Evolutionary conservation across 2,113 vertebrate species (phyloP).

Genomic region (Jacana jacana): DNA sequence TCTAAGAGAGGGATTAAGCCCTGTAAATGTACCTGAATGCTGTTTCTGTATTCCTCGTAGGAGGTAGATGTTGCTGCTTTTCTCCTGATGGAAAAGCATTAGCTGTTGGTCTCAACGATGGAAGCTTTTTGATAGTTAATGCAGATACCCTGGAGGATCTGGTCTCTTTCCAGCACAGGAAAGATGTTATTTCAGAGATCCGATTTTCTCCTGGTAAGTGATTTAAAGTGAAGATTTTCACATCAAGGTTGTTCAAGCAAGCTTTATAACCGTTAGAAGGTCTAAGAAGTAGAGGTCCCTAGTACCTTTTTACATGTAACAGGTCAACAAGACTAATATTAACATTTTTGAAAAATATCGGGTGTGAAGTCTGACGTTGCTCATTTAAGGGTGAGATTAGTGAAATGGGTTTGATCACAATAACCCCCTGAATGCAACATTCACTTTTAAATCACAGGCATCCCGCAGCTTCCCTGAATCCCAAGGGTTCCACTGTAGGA

Average conservation of each 20-base stretch:
- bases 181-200: slow-evolving; percentile 96
- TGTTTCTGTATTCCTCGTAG: slow-evolving; percentile 65
- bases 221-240: not conserved
- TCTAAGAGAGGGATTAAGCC: not conserved
- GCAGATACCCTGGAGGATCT: slow-evolving; percentile 97
- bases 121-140: slow-evolving; percentile 96
- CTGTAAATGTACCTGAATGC: not conserved
- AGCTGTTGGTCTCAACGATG: slow-evolving; percentile 94
- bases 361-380: not conserved
- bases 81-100: slow-evolving; percentile 96
- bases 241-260: not conserved
- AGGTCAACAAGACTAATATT: not conserved
- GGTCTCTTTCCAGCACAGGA: slow-evolving; percentile 97
- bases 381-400: not conserved
- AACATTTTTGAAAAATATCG: not conserved
- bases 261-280: not conserved
- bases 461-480: not conserved
- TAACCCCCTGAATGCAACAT: not conserved
- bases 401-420: not conserved
- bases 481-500: not conserved
- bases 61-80: slow-evolving; percentile 97
- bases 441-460: not conserved
- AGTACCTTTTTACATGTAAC: not conserved
- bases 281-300: not conserved
- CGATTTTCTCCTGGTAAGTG: slow-evolving; percentile 93